A percentile compares a stretch with the other conserved stretches of the same genome.
phyloP scores from a whole-genome alignment of 2,797 vertebrate species.

The Orestias chungarensis region DNA sequence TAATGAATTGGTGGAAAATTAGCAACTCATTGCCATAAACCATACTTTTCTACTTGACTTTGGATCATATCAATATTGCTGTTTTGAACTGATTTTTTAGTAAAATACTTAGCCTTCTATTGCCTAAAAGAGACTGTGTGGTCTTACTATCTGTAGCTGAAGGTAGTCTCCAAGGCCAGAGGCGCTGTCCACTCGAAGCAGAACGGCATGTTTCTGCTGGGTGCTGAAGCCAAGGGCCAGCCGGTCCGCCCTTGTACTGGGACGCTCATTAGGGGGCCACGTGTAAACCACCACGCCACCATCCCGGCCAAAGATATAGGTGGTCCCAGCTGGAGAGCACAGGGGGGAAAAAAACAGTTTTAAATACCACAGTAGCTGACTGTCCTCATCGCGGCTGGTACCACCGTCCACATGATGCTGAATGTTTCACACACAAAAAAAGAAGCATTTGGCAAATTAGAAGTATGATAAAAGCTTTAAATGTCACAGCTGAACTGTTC shows the following conservation, averaged over 20 bases:
- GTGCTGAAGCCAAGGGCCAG: conserved; percentile 98
- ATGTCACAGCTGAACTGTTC: conserved; percentile 44
- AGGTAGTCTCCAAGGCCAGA: conserved; percentile 97
- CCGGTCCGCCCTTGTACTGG: conserved; percentile 96
- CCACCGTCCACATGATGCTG: not conserved
- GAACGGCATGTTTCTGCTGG: conserved; percentile 93
- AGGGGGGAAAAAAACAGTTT: conserved; percentile 24
- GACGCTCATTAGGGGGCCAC: conserved; percentile 98
- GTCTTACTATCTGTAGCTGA: conserved; percentile 98
- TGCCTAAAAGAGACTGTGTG: not conserved
- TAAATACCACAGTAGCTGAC: conserved; percentile 10
- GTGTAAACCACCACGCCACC: conserved; percentile 97
- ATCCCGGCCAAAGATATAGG: conserved; percentile 98
- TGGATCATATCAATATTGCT: not conserved
- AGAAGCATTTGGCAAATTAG: conserved; percentile 21
- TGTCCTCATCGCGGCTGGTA: not conserved
- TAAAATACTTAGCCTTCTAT: no score
- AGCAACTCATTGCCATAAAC: not conserved
- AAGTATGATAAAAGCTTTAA: conserved; percentile 23
- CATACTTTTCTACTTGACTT: not conserved
- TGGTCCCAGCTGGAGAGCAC: conserved; percentile 89
- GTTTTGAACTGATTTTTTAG: not conserved
- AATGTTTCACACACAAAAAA: conserved; percentile 34
- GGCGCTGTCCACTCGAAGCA: conserved; percentile 97
- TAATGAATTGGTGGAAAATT: not conserved